Conservation (phyloP, 2,797 vertebrate species). For the Balearica regulorum region DNA sequence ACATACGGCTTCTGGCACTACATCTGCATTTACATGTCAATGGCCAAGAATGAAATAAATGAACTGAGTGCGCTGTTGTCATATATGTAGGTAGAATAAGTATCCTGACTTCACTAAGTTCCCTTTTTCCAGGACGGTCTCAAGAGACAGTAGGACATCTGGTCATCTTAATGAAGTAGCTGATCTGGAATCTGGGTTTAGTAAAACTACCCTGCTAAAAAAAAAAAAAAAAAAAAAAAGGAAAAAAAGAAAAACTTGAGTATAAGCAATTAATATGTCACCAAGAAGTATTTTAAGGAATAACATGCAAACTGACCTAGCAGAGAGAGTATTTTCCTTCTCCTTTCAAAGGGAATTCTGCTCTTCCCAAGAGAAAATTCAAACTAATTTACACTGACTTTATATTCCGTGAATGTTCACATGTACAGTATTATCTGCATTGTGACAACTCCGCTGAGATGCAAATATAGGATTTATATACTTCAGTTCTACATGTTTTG, state of each 20-base stretch:
- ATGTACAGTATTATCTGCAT: fast-evolving
- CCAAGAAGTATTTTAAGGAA: conserved; percentile 41
- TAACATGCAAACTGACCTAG: conserved; percentile 12
- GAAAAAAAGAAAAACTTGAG: neutral
- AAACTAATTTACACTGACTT: neutral
- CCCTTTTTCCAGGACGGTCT: neutral
- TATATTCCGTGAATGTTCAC: neutral
- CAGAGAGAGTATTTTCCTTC: conserved; percentile 8
- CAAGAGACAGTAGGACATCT: conserved; percentile 12
- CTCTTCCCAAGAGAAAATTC: conserved; percentile 6
- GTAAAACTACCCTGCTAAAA: neutral
- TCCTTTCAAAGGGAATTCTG: conserved; percentile 2
- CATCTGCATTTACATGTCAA: neutral
- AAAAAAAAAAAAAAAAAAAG: neutral
- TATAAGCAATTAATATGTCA: conserved; percentile 20
- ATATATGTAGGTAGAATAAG: neutral
- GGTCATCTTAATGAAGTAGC: conserved; percentile 2
- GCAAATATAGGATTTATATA: neutral
- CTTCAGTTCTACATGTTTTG: neutral
- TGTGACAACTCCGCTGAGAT: neutral
- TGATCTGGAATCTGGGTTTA: conserved; percentile 18
- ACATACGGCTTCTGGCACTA: neutral
- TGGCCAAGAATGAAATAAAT: neutral
- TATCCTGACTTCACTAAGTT: neutral
- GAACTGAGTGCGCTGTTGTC: neutral